Evolutionary conservation across 2,888 invertebrate genomes (phyloP).

Genomic region (Pachliopta kotzebuea): DNA sequence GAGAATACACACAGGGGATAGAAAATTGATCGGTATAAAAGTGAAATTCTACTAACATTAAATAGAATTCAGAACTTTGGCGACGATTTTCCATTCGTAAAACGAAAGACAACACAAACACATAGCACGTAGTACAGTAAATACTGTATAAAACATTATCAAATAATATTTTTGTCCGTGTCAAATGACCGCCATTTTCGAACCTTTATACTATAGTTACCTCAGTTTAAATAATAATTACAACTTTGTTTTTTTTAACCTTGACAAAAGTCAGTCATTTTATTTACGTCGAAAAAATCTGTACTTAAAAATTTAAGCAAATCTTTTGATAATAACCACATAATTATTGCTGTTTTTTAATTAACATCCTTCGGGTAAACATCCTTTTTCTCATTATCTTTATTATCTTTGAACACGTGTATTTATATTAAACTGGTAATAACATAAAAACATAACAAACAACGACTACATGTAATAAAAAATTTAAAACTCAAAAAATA

Average conservation of each 20-base stretch:
- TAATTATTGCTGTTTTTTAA: neutral
- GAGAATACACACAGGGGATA: too few relatives aligned
- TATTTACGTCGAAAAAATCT: neutral
- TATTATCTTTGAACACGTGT: neutral
- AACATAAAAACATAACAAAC: neutral
- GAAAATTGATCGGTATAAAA: too few relatives aligned
- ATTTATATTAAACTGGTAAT: neutral
- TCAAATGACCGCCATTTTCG: too few relatives aligned
- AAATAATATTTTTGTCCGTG: too few relatives aligned
- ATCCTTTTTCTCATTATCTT: neutral
- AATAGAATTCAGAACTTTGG: too few relatives aligned
- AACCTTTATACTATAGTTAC: too few relatives aligned
- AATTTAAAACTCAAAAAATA: conserved; percentile 22
- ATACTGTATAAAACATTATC: too few relatives aligned
- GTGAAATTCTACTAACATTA: too few relatives aligned
- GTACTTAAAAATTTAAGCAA: neutral
- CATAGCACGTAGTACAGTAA: too few relatives aligned
- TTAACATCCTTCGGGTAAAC: neutral
- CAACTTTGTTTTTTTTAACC: neutral
- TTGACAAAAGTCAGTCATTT: neutral
- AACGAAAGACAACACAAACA: too few relatives aligned
- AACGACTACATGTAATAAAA: conserved; percentile 29
- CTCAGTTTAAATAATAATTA: too few relatives aligned
- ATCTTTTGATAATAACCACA: neutral
- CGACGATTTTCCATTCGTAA: too few relatives aligned